Percentiles rank a stretch among this genome's conserved stretches.
These are phyloP conservation scores for Protophormia terraenovae DNA, from an alignment of 2,888 invertebrate species.

Conservation along the genomic window DNA sequence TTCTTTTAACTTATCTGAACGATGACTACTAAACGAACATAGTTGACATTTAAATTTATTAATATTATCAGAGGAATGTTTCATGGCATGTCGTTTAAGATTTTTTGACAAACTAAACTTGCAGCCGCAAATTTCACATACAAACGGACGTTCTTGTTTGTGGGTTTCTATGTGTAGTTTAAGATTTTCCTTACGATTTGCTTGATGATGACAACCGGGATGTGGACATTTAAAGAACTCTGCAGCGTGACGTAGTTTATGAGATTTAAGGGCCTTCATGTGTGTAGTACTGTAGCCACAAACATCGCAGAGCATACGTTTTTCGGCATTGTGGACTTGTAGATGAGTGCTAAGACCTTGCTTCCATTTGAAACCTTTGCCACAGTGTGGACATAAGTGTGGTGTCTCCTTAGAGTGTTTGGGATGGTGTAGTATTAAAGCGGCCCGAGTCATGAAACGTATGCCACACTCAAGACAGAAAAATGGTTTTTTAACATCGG, in stretches of 20 bases:
- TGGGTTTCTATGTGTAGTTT: slow-evolving; percentile 83
- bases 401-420: slow-evolving; percentile 83
- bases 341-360: slow-evolving; percentile 83
- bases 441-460: slow-evolving; percentile 82
- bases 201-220: slow-evolving; percentile 81
- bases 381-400: slow-evolving; percentile 82
- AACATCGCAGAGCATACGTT: slow-evolving; percentile 83
- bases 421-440: slow-evolving; percentile 82
- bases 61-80: slow-evolving; percentile 75
- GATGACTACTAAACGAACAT: slow-evolving; percentile 82
- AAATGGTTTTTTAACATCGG: slow-evolving; percentile 81
- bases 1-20: slow-evolving; percentile 83
- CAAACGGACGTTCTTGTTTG: slow-evolving; percentile 83
- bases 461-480: slow-evolving; percentile 82
- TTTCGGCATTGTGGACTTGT: slow-evolving; percentile 82
- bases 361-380: slow-evolving; percentile 84
- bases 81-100: slow-evolving; percentile 79
- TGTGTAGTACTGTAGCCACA: slow-evolving; percentile 84
- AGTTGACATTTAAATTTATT: slow-evolving; percentile 80
- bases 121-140: slow-evolving; percentile 84
- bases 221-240: slow-evolving; percentile 82
- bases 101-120: slow-evolving; percentile 83
- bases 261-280: slow-evolving; percentile 83
- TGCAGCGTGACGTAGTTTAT: slow-evolving; percentile 82
- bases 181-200: slow-evolving; percentile 83